Evolutionary conservation across 1,140 invertebrate genomes (phyloP), one percentile per base, ranked within the genome.

Genomic region (Dendroctonus valens): DNA sequence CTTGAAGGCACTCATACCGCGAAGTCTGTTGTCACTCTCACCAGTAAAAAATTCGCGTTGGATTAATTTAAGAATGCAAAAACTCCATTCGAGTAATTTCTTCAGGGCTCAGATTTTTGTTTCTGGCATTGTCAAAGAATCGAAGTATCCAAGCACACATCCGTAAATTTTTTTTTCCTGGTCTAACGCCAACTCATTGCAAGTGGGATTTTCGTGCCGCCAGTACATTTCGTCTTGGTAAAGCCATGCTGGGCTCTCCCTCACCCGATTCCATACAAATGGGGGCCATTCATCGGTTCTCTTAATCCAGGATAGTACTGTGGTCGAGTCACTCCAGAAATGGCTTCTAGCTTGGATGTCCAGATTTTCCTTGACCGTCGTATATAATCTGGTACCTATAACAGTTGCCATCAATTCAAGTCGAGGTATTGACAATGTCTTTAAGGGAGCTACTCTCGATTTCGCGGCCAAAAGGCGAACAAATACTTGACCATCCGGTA

Each of bases 211-310:
- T 0, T 14, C 48, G 3, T 11, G 37, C 0, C 59, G 59, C 67
- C 62, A 69, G 0, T 60, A 5, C 14, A 1, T 12, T n/a, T 11
- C 12, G 14, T 42, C 5, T 11, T 58, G 12, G 41, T 59, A 51
- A 8, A 67, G 39, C 69, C 69, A 69, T 37, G 42, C 44, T 38
- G 39, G 80, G 76, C 14, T 79, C 76, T 68, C 79, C n/a, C n/a
- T n/a, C n/a, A n/a, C n/a, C n/a, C n/a, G n/a, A n/a, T n/a, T n/a
- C n/a, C n/a, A n/a, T n/a, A n/a, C n/a, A n/a, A n/a, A n/a, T n/a
- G n/a, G n/a, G n/a, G n/a, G n/a, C n/a, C n/a, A n/a, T n/a, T n/a
- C n/a, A n/a, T n/a, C n/a, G n/a, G n/a, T n/a, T n/a, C n/a, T n/a
- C n/a, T n/a, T n/a, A n/a, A n/a, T n/a, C n/a, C n/a, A n/a, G n/a